phyloP scores from a whole-genome alignment of 2,888 invertebrate species.

The Cistogaster globosa region DNA sequence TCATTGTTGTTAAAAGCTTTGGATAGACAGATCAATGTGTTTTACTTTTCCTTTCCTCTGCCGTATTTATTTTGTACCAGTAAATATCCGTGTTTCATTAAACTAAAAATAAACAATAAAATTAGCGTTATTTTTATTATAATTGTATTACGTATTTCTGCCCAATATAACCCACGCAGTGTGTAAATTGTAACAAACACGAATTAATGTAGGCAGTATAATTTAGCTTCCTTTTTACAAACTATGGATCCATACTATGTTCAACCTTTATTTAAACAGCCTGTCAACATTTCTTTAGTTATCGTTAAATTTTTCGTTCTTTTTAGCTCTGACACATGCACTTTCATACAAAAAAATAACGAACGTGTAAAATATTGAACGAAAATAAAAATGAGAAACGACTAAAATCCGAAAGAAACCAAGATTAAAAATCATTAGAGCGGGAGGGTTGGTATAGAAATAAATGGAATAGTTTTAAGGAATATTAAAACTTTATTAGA shows the following conservation, averaged over 20 bases:
- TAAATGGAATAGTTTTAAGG: not conserved
- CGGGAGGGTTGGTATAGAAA: slow-evolving; percentile 24
- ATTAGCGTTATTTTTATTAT: no score
- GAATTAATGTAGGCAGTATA: not conserved
- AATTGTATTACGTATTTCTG: no score
- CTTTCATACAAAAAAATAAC: slow-evolving; percentile 24
- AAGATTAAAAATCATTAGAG: slow-evolving; percentile 5
- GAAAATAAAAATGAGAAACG: slow-evolving; percentile 56
- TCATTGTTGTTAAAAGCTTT: slow-evolving; percentile 73
- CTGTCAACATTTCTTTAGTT: slow-evolving; percentile 44
- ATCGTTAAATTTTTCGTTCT: slow-evolving; percentile 63
- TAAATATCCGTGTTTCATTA: slow-evolving; percentile 23
- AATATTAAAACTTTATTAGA: no score
- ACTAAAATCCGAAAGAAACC: slow-evolving; percentile 36
- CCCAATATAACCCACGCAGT: no score
- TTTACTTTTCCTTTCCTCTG: not conserved
- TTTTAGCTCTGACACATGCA: slow-evolving; percentile 61
- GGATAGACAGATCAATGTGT: not conserved
- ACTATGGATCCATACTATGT: not conserved
- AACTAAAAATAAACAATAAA: slow-evolving; percentile 29
- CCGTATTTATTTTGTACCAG: slow-evolving; percentile 28
- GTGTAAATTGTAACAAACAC: no score
- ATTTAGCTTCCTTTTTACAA: not conserved
- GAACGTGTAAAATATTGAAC: slow-evolving; percentile 40
- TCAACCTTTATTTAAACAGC: slow-evolving; percentile 59